Percentiles rank a stretch among this genome's conserved stretches.
Evolutionary conservation across 1,140 invertebrate species (phyloP).

Genomic region (Aricia agestis): DNA sequence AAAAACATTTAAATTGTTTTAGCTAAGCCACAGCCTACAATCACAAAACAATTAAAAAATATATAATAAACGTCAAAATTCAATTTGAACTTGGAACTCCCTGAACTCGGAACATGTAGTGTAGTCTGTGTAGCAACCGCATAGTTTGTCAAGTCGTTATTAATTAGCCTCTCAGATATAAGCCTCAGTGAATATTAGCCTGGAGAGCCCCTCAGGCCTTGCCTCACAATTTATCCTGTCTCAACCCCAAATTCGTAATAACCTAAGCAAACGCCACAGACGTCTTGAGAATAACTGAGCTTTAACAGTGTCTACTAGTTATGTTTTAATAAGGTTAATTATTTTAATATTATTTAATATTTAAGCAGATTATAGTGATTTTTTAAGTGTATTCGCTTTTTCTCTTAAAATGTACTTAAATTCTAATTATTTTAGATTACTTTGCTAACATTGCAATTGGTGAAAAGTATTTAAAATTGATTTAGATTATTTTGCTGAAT

Average conservation of each 20-base stretch:
- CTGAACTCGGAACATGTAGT: conserved; percentile 19
- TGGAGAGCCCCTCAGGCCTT: conserved; percentile 17
- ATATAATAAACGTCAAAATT: neutral
- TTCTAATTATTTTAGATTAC: no score
- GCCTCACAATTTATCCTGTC: conserved; percentile 11
- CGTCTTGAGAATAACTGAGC: neutral
- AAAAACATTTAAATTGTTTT: no score
- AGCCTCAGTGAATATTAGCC: conserved; percentile 28
- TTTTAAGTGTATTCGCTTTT: no score
- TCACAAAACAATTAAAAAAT: neutral
- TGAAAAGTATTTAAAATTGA: no score
- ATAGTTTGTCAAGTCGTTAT: conserved; percentile 54
- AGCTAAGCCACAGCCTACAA: neutral
- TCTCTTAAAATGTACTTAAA: no score
- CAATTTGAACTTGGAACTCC: neutral
- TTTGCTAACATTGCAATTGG: no score
- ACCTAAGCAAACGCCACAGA: neutral
- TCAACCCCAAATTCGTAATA: neutral
- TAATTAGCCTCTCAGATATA: conserved; percentile 38
- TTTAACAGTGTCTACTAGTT: no score
- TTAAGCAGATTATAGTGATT: no score
- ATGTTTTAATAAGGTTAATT: no score
- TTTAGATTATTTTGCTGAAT: no score
- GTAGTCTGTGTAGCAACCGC: conserved; percentile 35
- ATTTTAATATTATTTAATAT: no score